Evolutionary conservation across 2,888 invertebrate species (phyloP), one percentile per base, ranked within the genome.

Genomic region (Antheraea yamamai): DNA sequence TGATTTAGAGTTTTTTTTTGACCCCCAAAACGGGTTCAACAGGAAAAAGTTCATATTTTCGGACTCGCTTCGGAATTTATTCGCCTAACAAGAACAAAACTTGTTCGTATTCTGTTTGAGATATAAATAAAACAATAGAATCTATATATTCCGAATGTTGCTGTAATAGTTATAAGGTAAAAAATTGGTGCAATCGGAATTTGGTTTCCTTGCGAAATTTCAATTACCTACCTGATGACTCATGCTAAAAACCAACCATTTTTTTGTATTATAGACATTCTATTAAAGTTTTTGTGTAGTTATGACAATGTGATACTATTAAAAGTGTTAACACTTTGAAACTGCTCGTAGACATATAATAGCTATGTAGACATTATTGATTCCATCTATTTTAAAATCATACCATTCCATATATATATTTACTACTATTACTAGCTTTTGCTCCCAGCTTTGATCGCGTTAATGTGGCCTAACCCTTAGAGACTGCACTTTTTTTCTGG

Each of bases 1-100:
- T 89, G 87, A 87, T 88, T 87, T 87, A 84, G 85, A 85, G 83
- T 80, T 78, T 82, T 84, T 89, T 89, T 87, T 87, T 23, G 23
- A n/a, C 61, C 79, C 82, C 80, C 81, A 76, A 81, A 85, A 87
- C 85, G 83, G 81, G 86, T 83, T 82, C 77, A 64, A 75, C 68
- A 72, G 39, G 74, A 74, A 79, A 77, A 79, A 72, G 58, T 47
- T 61, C 39, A 61, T 47, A 75, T 72, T 75, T 74, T 61, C 52
- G 55, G 55, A 20, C 72, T 61, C 61, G 58, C 58, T 75, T 47
- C 23, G 61, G 55, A 72, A 58, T 70, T 20, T 64, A 64, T 75
- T 75, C 51, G 7, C 66, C 64, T 75, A 66, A 66, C 52, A 52
- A 75, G 35, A 70, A 20, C 39, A n/a, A 70, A 70, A 39, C 39